Conservation (phyloP, 2,113 vertebrate genomes). For the Ovis canadensis region DNA sequence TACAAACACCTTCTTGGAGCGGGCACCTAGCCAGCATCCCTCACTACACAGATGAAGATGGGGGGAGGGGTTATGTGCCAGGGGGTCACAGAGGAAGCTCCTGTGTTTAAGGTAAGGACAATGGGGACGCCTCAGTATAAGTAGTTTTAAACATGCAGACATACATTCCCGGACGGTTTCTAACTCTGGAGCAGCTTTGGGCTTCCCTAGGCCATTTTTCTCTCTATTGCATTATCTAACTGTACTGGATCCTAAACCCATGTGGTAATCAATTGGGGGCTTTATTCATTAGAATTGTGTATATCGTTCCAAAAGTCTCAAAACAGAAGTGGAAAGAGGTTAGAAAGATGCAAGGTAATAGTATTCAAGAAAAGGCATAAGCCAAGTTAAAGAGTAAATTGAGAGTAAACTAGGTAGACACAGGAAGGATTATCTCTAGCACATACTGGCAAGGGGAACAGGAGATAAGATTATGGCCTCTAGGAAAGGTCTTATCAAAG, state of each 20-base stretch:
- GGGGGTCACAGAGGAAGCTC: not conserved
- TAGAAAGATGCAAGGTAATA: not conserved
- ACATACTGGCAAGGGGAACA: not conserved
- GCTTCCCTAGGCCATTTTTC: not conserved
- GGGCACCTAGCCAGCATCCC: not conserved
- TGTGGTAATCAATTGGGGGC: not conserved
- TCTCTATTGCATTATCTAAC: not conserved
- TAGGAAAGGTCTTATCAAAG: not conserved
- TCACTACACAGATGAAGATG: not conserved
- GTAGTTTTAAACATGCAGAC: not conserved
- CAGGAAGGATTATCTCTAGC: not conserved
- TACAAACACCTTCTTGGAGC: not conserved
- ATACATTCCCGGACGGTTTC: not conserved
- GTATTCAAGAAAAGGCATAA: not conserved
- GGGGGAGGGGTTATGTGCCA: not conserved
- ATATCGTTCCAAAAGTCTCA: not conserved
- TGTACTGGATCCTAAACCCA: not conserved
- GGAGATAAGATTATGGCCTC: not conserved
- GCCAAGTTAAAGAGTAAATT: not conserved
- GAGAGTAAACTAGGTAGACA: not conserved
- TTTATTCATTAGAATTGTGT: not conserved
- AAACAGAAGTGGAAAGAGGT: not conserved
- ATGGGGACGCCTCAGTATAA: not conserved
- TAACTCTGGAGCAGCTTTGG: not conserved
- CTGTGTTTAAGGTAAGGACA: not conserved